phyloP scores from a whole-genome alignment of 2,797 vertebrate species.

The Phataginus tricuspis region DNA sequence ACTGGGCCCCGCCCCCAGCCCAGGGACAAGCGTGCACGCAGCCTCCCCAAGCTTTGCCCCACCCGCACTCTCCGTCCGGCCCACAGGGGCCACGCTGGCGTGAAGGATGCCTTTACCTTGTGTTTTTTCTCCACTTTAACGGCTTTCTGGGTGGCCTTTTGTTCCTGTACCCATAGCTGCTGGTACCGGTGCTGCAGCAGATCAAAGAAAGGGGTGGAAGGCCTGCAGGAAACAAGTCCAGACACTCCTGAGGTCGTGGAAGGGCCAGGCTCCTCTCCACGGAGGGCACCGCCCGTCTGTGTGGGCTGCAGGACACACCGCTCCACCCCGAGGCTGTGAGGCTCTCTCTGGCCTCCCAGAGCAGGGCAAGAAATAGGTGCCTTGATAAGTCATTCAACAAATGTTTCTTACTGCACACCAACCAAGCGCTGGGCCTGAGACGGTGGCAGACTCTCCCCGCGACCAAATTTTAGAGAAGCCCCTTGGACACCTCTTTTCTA shows the following conservation, averaged over 20 bases:
- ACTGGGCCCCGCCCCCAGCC: fast-evolving
- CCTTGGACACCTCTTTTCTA: too few species aligned
- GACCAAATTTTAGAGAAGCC: too few species aligned
- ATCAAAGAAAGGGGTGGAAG: constrained; percentile 88
- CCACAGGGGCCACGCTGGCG: fast-evolving
- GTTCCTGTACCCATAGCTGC: constrained; percentile 88
- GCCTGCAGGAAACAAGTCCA: constrained; percentile 77
- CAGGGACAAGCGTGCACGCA: fast-evolving
- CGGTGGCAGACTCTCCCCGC: background rate
- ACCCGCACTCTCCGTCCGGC: fast-evolving
- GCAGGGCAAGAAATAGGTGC: background rate
- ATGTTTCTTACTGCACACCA: background rate
- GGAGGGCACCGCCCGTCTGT: fast-evolving
- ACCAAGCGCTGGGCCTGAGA: fast-evolving
- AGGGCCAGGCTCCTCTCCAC: fast-evolving
- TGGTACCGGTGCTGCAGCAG: constrained; percentile 89
- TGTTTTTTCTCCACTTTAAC: constrained; percentile 76
- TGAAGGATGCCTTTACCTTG: constrained; percentile 77
- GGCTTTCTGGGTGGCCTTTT: constrained; percentile 83
- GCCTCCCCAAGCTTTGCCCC: background rate
- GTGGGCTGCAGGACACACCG: fast-evolving
- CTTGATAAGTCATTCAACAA: background rate
- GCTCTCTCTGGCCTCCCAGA: background rate
- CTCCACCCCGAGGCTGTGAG: background rate
- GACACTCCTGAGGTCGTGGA: background rate